A percentile compares a stretch with the other conserved stretches of the same genome.
Evolutionary conservation across 2,797 vertebrate genomes (phyloP).

Genomic region (Phalloptychus januarius): DNA sequence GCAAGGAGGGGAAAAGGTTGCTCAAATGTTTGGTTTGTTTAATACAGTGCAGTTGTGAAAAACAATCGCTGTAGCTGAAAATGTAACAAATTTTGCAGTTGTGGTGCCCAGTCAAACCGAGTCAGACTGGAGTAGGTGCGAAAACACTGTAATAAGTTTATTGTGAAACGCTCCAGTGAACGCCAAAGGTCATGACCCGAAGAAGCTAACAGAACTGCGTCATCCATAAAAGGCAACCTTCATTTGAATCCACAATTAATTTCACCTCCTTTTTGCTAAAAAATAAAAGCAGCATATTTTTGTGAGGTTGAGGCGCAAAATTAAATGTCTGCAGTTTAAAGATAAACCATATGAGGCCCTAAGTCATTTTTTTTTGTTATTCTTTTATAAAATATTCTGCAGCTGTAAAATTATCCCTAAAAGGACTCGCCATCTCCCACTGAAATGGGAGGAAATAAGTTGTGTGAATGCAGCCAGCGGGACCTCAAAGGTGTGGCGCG

Average conservation of each 20-base stretch:
- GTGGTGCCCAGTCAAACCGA: too few relatives aligned
- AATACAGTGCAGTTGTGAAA: too few relatives aligned
- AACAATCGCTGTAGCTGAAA: not conserved
- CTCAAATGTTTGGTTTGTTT: too few relatives aligned
- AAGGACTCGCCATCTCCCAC: conserved; percentile 6
- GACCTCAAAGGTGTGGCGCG: conserved; percentile 21
- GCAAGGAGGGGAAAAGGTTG: too few relatives aligned
- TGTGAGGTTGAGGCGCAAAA: not conserved
- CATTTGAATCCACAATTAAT: not conserved
- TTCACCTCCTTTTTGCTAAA: not conserved
- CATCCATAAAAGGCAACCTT: not conserved
- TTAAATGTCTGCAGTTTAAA: conserved; percentile 17
- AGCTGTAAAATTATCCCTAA: conserved; percentile 10
- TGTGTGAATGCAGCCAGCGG: conserved; percentile 20
- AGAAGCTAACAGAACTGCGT: not conserved
- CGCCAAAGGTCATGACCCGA: not conserved
- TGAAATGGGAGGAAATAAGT: conserved; percentile 17
- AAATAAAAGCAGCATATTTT: not conserved
- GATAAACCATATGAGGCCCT: conserved; percentile 11
- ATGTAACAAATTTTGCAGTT: not conserved
- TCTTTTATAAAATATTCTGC: not conserved
- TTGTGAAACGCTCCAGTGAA: not conserved
- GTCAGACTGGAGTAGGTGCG: too few relatives aligned
- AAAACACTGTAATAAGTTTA: not conserved
- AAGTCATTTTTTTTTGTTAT: not conserved